Percentiles rank a stretch among this genome's conserved stretches.
Evolutionary conservation across 2,797 vertebrate genomes (phyloP).

Genomic region (Lepilemur septentrionalis): DNA sequence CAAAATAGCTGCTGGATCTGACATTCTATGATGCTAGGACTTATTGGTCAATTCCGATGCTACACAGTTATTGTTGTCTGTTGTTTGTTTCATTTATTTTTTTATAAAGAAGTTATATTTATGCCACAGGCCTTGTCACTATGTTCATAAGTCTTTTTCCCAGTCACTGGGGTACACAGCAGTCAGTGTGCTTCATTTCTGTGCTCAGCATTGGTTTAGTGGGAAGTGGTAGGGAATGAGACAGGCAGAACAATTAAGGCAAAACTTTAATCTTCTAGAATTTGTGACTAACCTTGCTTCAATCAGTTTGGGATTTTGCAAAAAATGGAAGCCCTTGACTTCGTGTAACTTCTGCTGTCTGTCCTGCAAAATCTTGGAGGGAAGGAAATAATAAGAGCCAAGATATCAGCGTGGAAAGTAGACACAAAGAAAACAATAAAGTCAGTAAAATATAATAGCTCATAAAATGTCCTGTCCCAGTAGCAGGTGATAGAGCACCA

Average conservation of each 20-base stretch:
- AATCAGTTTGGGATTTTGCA: neutral
- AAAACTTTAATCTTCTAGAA: neutral
- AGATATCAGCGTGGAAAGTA: neutral
- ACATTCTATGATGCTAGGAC: neutral
- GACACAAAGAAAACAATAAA: neutral
- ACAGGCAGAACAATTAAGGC: neutral
- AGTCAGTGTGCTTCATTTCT: neutral
- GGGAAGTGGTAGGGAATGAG: neutral
- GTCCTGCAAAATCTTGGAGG: neutral
- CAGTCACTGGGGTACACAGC: neutral
- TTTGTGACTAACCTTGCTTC: neutral
- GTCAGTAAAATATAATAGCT: neutral
- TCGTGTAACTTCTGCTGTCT: neutral
- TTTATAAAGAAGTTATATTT: neutral
- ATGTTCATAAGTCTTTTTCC: neutral
- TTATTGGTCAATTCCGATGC: neutral
- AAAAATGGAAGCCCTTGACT: neutral
- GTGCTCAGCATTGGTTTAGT: neutral
- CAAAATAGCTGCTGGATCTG: neutral
- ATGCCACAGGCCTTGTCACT: neutral
- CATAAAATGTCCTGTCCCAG: neutral
- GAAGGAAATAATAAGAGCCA: neutral
- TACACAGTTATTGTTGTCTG: neutral
- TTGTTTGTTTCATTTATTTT: neutral
- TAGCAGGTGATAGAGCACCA: conserved; percentile 25